phyloP scores from a whole-genome alignment of 2,888 invertebrate genomes.

The Epirrita christyi region DNA sequence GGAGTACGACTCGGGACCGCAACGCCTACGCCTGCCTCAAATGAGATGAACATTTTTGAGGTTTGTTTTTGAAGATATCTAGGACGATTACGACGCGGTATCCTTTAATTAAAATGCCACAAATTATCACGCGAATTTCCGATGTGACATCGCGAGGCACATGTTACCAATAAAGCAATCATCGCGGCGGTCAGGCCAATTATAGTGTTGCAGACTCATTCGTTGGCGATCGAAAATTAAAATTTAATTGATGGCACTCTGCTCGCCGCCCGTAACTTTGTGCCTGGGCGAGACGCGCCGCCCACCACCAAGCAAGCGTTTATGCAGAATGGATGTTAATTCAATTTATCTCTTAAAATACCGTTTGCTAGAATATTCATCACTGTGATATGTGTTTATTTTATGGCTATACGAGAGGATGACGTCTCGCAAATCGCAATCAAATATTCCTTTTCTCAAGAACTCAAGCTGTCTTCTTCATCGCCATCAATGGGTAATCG shows the following conservation, averaged over 20 bases:
- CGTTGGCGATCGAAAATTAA: constrained; percentile 75
- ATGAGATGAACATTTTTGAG: constrained; percentile 38
- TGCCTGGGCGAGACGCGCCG: constrained; percentile 45
- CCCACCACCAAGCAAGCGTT: constrained; percentile 55
- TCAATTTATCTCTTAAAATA: constrained; percentile 69
- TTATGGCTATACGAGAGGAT: constrained; percentile 11
- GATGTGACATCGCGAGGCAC: constrained; percentile 55
- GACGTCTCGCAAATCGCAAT: constrained; percentile 2
- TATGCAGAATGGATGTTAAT: constrained; percentile 77
- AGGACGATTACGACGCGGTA: constrained; percentile 32
- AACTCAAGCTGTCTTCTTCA: constrained; percentile 37
- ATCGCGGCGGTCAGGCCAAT: constrained; percentile 71
- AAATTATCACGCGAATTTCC: constrained; percentile 55
- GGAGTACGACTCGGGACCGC: constrained; percentile 58
- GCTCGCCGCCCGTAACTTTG: constrained; percentile 48
- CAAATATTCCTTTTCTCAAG: constrained; percentile 28
- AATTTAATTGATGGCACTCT: constrained; percentile 74
- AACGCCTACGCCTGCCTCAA: constrained; percentile 56
- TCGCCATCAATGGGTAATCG: constrained; percentile 47
- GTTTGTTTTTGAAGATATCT: constrained; percentile 48
- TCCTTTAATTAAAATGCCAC: constrained; percentile 63
- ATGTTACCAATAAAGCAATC: constrained; percentile 80
- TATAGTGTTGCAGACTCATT: constrained; percentile 69
- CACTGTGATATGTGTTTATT: constrained; percentile 31
- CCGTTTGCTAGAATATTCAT: constrained; percentile 46